Evolutionary conservation across 2,113 vertebrate genomes (phyloP).

Genomic region (Indicator indicator): DNA sequence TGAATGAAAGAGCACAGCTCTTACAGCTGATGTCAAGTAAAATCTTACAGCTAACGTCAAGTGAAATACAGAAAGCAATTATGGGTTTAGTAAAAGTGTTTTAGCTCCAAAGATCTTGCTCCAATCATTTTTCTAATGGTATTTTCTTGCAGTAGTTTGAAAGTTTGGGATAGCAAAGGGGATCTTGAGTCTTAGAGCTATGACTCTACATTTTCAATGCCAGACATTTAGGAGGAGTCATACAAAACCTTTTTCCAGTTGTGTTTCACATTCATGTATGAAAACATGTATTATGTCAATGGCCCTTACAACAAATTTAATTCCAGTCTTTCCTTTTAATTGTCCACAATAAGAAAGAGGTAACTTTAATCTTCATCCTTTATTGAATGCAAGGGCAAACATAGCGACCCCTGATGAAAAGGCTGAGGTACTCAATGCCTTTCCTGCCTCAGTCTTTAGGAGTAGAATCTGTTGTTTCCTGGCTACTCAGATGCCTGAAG

Average conservation of each 20-base stretch:
- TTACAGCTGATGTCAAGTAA: not conserved
- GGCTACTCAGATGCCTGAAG: too few relatives aligned
- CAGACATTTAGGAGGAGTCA: not conserved
- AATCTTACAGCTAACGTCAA: not conserved
- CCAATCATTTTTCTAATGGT: not conserved
- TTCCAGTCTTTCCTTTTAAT: not conserved
- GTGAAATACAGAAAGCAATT: not conserved
- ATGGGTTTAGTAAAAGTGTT: not conserved
- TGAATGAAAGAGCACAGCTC: not conserved
- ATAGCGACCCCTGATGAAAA: too few relatives aligned
- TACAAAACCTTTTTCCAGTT: not conserved
- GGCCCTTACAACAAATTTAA: not conserved
- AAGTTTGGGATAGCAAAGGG: not conserved
- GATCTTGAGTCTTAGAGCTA: not conserved
- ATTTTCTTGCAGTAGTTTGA: conserved; percentile 1
- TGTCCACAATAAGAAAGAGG: not conserved
- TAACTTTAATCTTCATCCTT: not conserved
- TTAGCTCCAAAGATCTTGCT: not conserved
- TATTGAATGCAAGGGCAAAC: too few relatives aligned
- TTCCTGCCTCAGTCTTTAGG: too few relatives aligned
- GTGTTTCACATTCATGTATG: not conserved
- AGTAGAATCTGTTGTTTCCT: too few relatives aligned
- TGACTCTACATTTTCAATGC: not conserved
- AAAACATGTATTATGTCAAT: not conserved
- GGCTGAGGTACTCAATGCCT: too few relatives aligned